Percentiles rank a stretch among this genome's conserved stretches.
Conservation (phyloP, 2,113 vertebrate genomes). For the Chinchilla lanigera region DNA sequence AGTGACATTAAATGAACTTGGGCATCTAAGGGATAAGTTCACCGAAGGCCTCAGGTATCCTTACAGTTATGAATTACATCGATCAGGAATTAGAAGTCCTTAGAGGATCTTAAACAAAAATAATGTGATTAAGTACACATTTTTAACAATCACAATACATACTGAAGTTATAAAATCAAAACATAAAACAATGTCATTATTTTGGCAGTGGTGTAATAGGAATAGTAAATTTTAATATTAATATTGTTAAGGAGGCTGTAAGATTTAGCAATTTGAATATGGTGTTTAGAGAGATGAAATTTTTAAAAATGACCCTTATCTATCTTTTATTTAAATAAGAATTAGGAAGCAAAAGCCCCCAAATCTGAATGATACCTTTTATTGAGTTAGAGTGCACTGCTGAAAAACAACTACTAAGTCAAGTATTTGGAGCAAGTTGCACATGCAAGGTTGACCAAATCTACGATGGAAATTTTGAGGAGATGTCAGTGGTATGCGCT, state of each 20-base stretch:
- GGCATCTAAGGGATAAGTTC: background rate
- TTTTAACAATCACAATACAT: background rate
- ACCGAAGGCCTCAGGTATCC: background rate
- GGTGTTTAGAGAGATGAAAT: background rate
- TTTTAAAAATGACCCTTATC: background rate
- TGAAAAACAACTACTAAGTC: background rate
- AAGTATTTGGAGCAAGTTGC: fast-evolving
- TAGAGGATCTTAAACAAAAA: background rate
- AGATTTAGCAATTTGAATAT: background rate
- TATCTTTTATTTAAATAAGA: background rate
- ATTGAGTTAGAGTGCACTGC: fast-evolving
- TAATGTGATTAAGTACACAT: background rate
- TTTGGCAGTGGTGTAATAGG: background rate
- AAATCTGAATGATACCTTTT: background rate
- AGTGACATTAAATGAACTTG: background rate
- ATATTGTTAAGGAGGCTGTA: background rate
- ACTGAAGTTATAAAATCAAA: background rate
- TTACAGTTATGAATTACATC: background rate
- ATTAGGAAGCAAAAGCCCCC: background rate
- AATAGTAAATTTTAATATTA: constrained; percentile 9
- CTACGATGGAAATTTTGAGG: fast-evolving
- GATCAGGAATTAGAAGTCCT: background rate
- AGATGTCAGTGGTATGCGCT: background rate
- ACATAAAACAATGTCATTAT: background rate
- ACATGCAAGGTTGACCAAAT: background rate